Evolutionary conservation across 2,888 invertebrate species (phyloP), one percentile per base, ranked within the genome.

Genomic region (Folsomia manolachei): DNA sequence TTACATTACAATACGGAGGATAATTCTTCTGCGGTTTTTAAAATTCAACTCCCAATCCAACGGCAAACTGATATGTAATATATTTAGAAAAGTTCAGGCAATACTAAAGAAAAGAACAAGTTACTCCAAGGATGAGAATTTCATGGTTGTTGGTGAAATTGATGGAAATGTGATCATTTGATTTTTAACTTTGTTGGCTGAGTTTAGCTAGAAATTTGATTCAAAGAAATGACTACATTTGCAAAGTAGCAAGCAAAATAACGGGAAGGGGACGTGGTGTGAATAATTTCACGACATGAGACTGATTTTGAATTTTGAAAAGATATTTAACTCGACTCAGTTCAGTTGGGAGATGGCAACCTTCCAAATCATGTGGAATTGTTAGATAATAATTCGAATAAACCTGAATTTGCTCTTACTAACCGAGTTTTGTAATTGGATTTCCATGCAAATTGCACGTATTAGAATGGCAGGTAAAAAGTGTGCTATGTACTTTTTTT

Each of bases 371-470:
- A 39, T 39, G 39, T 14, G 39, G 39, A 39, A 4, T 14, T 39
- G 39, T 39, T 39, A 39, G 39, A 39, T 39, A 39, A 39, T 39
- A 39, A 9, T 39, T 14, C 39, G 14, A 39, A 39, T 14, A 56
- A 56, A 56, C 56, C 56, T 19, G 56, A 56, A 56, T 56, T 56
- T 56, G 21, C 19, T 14, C 56, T n/a, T n/a, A 18, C 56, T 56
- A 56, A 56, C 56, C 56, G 56, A 56, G 11, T 56, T 56, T 21
- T 56, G 19, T 56, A 56, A 56, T 56, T 56, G 19, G 21, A 56
- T 56, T 56, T 56, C 56, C 56, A 56, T 56, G 21, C 19, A 56
- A 56, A 56, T 56, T 56, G 56, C 11, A n/a, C n/a, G n/a, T n/a
- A n/a, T n/a, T n/a, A n/a, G n/a, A n/a, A n/a, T n/a, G n/a, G n/a